These are phyloP conservation scores for Pharmacophagus antenor DNA, from an alignment of 2,888 invertebrate genomes.

Conservation along the genomic window DNA sequence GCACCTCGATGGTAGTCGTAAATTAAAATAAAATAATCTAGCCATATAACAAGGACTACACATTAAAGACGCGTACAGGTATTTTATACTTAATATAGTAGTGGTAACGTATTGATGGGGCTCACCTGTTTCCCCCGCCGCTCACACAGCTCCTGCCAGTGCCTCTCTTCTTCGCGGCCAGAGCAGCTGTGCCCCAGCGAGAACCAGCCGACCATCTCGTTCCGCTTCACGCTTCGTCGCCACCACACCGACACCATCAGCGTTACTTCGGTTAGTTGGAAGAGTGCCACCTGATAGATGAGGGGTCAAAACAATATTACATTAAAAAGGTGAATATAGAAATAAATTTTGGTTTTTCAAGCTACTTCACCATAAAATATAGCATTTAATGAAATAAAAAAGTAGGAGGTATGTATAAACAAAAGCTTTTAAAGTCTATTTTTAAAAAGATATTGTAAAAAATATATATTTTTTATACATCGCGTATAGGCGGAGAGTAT, in stretches of 20 bases:
- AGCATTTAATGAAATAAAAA: not conserved
- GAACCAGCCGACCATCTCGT: conserved; percentile 99
- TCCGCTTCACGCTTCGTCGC: conserved; percentile 94
- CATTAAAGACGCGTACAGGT: no score
- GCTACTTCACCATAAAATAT: not conserved
- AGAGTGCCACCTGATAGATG: conserved; percentile 91
- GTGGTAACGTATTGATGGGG: no score
- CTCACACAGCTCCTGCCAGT: conserved; percentile 96
- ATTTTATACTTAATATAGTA: no score
- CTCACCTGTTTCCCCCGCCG: conserved; percentile 91
- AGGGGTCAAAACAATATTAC: not conserved
- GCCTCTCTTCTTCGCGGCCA: conserved; percentile 93
- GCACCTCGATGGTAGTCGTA: no score
- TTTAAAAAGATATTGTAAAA: not conserved
- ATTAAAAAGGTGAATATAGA: no score
- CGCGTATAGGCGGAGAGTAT: no score
- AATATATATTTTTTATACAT: no score
- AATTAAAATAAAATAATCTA: no score
- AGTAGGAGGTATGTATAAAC: no score
- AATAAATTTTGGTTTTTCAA: not conserved
- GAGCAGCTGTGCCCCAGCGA: conserved; percentile 95
- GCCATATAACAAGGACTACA: no score
- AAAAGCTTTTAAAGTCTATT: no score
- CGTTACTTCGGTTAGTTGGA: conserved; percentile 96
- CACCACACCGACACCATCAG: conserved; percentile 97